Conservation (phyloP, 2,888 invertebrate genomes). For the Dryocosmus kuriphilus region DNA sequence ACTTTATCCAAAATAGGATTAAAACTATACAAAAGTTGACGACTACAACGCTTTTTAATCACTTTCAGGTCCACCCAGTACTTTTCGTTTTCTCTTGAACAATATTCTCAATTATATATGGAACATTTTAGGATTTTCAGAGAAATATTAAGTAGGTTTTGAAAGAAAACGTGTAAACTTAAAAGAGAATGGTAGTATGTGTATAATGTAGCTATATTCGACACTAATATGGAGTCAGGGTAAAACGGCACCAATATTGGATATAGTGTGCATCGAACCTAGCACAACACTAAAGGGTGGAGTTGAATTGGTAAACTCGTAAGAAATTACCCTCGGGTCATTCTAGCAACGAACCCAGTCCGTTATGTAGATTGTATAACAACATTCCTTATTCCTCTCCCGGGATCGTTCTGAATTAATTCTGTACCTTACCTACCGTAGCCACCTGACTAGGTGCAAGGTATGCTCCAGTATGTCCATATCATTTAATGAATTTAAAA, state of each 20-base stretch:
- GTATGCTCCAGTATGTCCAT: background rate
- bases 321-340: slow-evolving; percentile 44
- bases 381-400: slow-evolving; percentile 65
- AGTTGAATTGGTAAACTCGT: slow-evolving; percentile 25
- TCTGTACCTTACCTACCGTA: slow-evolving; percentile 36
- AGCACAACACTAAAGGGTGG: background rate
- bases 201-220: background rate
- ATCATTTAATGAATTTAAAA: background rate
- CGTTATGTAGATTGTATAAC: slow-evolving; percentile 53
- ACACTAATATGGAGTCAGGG: background rate
- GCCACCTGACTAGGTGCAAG: background rate
- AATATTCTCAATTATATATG: background rate
- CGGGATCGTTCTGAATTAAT: slow-evolving; percentile 68
- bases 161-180: background rate
- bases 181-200: background rate
- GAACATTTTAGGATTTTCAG: background rate
- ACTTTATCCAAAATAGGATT: no score
- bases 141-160: no score
- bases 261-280: background rate
- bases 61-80: background rate
- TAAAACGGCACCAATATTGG: background rate
- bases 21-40: no score
- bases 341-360: slow-evolving; percentile 47
- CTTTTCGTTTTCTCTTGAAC: background rate
- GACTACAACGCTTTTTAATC: background rate